Evolutionary conservation across 2,113 vertebrate genomes (phyloP).

Genomic region (Hyperopisus bebe): DNA sequence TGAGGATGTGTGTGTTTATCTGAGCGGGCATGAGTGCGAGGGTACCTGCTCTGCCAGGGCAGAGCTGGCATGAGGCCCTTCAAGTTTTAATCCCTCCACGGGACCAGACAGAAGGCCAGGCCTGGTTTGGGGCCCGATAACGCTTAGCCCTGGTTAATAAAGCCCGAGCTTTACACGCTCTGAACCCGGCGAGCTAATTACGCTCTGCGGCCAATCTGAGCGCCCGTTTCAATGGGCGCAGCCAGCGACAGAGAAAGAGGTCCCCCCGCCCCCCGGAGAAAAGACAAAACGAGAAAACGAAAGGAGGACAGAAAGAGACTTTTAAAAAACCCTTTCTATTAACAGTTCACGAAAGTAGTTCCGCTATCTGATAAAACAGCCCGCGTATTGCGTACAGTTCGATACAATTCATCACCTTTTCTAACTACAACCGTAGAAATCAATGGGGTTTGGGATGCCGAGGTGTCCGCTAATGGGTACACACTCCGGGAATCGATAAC

Average conservation of each 20-base stretch:
- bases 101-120: not conserved
- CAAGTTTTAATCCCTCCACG: conserved; percentile 4
- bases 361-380: conserved; percentile 29
- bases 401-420: conserved; percentile 47
- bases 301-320: conserved; percentile 13
- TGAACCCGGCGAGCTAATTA: not conserved
- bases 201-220: not conserved
- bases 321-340: conserved; percentile 38
- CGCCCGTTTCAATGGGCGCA: not conserved
- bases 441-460: conserved; percentile 50
- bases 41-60: not conserved
- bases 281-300: not conserved
- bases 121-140: not conserved
- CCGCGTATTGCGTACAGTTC: conserved; percentile 25
- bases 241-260: not conserved
- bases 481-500: conserved; percentile 54
- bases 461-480: conserved; percentile 49
- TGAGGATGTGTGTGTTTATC: not conserved
- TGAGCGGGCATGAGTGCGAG: not conserved
- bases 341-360: conserved; percentile 38
- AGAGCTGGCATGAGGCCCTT: not conserved
- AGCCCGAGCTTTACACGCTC: not conserved
- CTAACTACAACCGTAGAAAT: conserved; percentile 44
- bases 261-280: not conserved
- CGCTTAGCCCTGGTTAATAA: not conserved